Evolutionary conservation across 2,797 vertebrate species (phyloP).

Genomic region (Vultur gryphus): DNA sequence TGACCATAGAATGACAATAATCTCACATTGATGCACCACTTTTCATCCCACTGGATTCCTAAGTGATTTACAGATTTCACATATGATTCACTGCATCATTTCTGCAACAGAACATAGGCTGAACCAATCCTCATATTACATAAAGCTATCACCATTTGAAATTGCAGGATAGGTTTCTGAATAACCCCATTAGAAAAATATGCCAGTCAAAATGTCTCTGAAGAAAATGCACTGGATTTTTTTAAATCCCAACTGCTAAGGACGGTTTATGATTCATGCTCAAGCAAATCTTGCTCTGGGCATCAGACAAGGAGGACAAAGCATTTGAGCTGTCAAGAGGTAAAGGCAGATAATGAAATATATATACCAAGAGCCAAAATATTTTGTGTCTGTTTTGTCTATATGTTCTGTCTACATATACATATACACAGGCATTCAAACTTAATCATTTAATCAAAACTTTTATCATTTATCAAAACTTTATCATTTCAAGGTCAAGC

Average conservation of each 20-base stretch:
- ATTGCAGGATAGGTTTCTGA: not conserved
- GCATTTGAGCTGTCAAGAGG: not conserved
- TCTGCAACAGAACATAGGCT: not conserved
- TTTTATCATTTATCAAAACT: not conserved
- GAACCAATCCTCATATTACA: not conserved
- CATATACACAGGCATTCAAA: not conserved
- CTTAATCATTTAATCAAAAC: not conserved
- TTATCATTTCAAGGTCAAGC: not conserved
- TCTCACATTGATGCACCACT: not conserved
- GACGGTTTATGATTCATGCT: not conserved
- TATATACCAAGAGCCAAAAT: not conserved
- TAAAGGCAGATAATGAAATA: not conserved
- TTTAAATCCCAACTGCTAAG: not conserved
- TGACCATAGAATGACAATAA: constrained; percentile 18
- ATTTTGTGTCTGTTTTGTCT: not conserved
- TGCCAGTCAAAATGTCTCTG: not conserved
- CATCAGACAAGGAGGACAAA: not conserved
- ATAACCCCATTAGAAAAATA: not conserved
- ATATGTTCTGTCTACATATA: not conserved
- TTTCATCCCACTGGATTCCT: not conserved
- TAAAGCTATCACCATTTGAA: not conserved
- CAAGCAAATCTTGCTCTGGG: not conserved
- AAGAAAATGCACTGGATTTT: not conserved
- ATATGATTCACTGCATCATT: not conserved
- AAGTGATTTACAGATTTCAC: not conserved